Conservation (phyloP, 1,140 invertebrate genomes). For the Littorina saxatilis region DNA sequence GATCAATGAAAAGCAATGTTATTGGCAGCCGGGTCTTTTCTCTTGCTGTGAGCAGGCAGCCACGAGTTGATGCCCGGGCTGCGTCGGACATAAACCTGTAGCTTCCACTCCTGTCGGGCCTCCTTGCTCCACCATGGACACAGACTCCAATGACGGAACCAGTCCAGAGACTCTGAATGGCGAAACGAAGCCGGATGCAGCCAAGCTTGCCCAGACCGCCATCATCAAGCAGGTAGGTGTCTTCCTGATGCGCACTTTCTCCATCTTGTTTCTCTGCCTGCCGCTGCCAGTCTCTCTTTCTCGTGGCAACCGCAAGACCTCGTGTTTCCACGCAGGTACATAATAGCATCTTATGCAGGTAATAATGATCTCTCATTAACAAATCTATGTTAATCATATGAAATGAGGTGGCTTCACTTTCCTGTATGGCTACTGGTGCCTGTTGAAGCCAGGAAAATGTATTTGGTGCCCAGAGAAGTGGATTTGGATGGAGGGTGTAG, state of each 20-base stretch:
- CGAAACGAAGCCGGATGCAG: conserved; percentile 71
- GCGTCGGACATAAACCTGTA: conserved; percentile 30
- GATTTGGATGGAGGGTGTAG: too few relatives aligned
- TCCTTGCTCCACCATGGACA: conserved; percentile 63
- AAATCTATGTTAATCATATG: conserved; percentile 74
- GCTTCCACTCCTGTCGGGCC: conserved; percentile 19
- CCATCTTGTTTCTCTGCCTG: conserved; percentile 20
- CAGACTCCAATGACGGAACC: conserved; percentile 70
- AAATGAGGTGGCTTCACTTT: conserved; percentile 43
- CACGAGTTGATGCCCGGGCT: conserved; percentile 46
- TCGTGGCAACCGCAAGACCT: conserved; percentile 20
- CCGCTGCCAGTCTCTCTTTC: neutral
- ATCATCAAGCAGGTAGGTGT: conserved; percentile 74
- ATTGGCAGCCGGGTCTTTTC: conserved; percentile 32
- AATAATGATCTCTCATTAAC: conserved; percentile 66
- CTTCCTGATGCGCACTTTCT: neutral
- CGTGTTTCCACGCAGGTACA: conserved; percentile 54
- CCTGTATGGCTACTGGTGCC: neutral
- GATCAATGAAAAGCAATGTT: conserved; percentile 40
- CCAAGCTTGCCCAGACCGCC: conserved; percentile 73
- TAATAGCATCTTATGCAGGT: conserved; percentile 57
- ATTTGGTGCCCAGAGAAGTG: too few relatives aligned
- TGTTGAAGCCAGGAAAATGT: too few relatives aligned
- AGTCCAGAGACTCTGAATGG: conserved; percentile 69
- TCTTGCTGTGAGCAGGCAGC: conserved; percentile 24